Percentiles rank a stretch among this genome's conserved stretches.
phyloP scores from a whole-genome alignment of 2,113 vertebrate genomes.

The Paraplagusia blochii region DNA sequence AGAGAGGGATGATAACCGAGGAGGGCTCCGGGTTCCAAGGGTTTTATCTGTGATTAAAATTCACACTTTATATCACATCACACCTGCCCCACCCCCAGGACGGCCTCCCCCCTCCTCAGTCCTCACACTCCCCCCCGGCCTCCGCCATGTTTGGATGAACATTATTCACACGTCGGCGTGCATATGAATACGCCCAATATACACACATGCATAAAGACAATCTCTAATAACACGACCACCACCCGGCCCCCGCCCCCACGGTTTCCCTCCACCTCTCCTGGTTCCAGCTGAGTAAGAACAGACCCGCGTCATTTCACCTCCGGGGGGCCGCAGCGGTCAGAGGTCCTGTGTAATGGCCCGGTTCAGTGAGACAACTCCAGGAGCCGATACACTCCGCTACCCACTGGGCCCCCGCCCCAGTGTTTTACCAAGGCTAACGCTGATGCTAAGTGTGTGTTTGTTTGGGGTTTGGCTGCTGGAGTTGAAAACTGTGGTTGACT shows the following conservation, averaged over 20 bases:
- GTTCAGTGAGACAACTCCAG: slow-evolving; percentile 77
- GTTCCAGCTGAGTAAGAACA: slow-evolving; percentile 79
- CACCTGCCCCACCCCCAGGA: slow-evolving; percentile 74
- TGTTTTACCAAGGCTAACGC: slow-evolving; percentile 57
- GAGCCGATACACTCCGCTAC: slow-evolving; percentile 74
- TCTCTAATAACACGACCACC: not conserved
- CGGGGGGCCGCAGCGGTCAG: slow-evolving; percentile 77
- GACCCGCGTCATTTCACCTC: slow-evolving; percentile 78
- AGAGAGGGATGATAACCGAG: slow-evolving; percentile 72
- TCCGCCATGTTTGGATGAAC: slow-evolving; percentile 14
- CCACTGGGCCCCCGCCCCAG: slow-evolving; percentile 68
- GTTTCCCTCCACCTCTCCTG: slow-evolving; percentile 60
- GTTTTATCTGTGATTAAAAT: slow-evolving; percentile 67
- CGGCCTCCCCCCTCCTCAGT: slow-evolving; percentile 31
- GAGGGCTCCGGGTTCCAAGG: slow-evolving; percentile 3
- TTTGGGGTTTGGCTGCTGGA: no score
- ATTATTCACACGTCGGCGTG: slow-evolving; percentile 22
- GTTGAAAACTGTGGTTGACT: no score
- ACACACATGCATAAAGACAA: slow-evolving; percentile 25
- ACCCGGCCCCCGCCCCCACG: not conserved
- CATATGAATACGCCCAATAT: slow-evolving; percentile 6
- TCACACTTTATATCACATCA: slow-evolving; percentile 58
- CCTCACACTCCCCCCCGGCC: no score
- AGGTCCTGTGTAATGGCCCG: slow-evolving; percentile 81
- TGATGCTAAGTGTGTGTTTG: slow-evolving; percentile 11